These are phyloP conservation scores for Siniperca chuatsi DNA, from an alignment of 2,113 vertebrate species.

Conservation along the genomic window DNA sequence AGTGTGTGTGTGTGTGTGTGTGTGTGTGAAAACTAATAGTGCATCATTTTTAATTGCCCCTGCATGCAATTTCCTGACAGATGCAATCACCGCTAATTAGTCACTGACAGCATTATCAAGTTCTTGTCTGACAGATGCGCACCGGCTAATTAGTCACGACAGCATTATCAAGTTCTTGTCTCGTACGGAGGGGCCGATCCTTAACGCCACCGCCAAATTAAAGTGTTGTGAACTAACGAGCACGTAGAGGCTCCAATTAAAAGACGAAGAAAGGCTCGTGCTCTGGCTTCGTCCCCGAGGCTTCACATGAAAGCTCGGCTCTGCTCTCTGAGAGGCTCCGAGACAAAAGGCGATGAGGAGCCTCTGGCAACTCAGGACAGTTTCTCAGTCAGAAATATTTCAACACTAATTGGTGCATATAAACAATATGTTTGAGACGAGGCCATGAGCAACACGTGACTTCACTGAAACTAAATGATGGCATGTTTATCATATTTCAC, in stretches of 20 bases:
- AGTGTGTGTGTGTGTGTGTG: too few species aligned
- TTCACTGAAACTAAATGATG: background rate
- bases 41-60: conserved; percentile 78
- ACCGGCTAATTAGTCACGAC: conserved; percentile 77
- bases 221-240: conserved; percentile 72
- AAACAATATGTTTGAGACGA: conserved; percentile 29
- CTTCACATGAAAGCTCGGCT: conserved; percentile 64
- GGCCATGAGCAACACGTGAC: background rate
- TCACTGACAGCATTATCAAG: conserved; percentile 72
- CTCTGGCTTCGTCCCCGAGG: conserved; percentile 63
- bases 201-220: conserved; percentile 65
- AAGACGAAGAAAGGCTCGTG: conserved; percentile 54
- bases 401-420: conserved; percentile 32
- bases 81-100: conserved; percentile 79
- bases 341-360: conserved; percentile 54
- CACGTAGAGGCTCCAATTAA: conserved; percentile 76
- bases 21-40: conserved; percentile 69
- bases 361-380: conserved; percentile 38
- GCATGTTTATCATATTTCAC: background rate
- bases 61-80: conserved; percentile 72
- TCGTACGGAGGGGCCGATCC: conserved; percentile 39
- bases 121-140: conserved; percentile 71
- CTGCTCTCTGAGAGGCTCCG: conserved; percentile 23
- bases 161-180: conserved; percentile 62
- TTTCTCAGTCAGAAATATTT: conserved; percentile 39